These are phyloP conservation scores for Ctenochaetus hawaiiensis DNA, from an alignment of 2,797 vertebrate genomes.

Conservation along the genomic window DNA sequence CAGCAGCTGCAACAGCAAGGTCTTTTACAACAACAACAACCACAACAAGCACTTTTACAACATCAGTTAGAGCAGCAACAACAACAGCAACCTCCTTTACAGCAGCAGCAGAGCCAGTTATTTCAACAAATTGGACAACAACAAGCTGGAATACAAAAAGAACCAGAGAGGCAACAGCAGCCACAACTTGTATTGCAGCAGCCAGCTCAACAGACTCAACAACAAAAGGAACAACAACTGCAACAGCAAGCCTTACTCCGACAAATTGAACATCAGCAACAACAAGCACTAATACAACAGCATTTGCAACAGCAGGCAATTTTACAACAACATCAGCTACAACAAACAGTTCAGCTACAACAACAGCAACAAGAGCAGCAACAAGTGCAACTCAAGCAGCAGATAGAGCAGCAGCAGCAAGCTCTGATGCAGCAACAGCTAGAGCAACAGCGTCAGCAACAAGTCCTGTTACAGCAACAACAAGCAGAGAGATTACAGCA, in stretches of 20 bases:
- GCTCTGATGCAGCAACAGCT: slow-evolving; percentile 79
- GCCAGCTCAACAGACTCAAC: slow-evolving; percentile 71
- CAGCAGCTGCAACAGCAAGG: slow-evolving; percentile 58
- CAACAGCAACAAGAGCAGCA: slow-evolving; percentile 77
- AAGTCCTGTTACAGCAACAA: slow-evolving; percentile 76
- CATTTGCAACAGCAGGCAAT: slow-evolving; percentile 76
- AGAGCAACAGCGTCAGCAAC: slow-evolving; percentile 76
- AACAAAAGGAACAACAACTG: slow-evolving; percentile 70
- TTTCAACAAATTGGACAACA: slow-evolving; percentile 70
- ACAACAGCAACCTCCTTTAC: slow-evolving; percentile 53
- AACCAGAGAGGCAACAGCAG: slow-evolving; percentile 69
- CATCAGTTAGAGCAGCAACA: slow-evolving; percentile 77
- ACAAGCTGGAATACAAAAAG: slow-evolving; percentile 70
- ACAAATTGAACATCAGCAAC: slow-evolving; percentile 78
- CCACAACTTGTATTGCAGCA: slow-evolving; percentile 72
- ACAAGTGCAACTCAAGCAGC: slow-evolving; percentile 73
- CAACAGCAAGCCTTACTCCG: slow-evolving; percentile 71
- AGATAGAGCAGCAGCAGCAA: slow-evolving; percentile 77
- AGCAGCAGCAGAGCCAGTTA: slow-evolving; percentile 66
- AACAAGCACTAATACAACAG: slow-evolving; percentile 75
- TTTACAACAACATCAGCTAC: slow-evolving; percentile 77
- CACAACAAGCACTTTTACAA: slow-evolving; percentile 71
- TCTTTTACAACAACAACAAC: slow-evolving; percentile 59
- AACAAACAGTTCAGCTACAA: slow-evolving; percentile 73
- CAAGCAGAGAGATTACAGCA: slow-evolving; percentile 80